Evolutionary conservation across 2,888 invertebrate species (phyloP).

Genomic region (Azorinus chamasolen): DNA sequence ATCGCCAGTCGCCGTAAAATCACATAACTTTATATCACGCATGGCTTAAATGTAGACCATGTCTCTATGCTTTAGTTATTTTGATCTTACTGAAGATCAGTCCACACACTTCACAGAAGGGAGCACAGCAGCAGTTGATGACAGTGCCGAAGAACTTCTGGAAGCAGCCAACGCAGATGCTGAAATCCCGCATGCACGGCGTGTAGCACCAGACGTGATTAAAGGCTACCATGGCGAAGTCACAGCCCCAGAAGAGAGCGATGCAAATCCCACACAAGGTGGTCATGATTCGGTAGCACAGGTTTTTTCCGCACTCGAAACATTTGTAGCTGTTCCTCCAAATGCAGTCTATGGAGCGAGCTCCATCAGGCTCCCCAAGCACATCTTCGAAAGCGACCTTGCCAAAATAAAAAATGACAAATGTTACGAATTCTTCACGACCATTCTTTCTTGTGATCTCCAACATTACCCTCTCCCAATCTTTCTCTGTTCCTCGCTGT

Average conservation of each 20-base stretch:
- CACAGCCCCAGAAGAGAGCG: conserved; percentile 88
- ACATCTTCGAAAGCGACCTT: conserved; percentile 78
- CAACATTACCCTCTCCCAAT: too few relatives aligned
- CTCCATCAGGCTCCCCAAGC: conserved; percentile 76
- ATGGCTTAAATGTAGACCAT: too few relatives aligned
- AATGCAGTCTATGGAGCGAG: conserved; percentile 89
- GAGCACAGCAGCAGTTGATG: conserved; percentile 88
- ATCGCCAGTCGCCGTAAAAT: too few relatives aligned
- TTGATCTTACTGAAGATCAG: conserved; percentile 31
- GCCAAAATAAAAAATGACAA: not conserved
- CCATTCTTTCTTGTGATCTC: too few relatives aligned
- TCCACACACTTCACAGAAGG: conserved; percentile 88
- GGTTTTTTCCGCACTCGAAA: conserved; percentile 90
- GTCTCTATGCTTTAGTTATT: conserved; percentile 1
- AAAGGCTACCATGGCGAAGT: conserved; percentile 88
- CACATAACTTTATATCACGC: too few relatives aligned
- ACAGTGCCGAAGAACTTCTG: conserved; percentile 85
- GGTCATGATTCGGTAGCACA: conserved; percentile 91
- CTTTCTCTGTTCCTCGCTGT: too few relatives aligned
- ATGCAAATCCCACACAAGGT: conserved; percentile 90
- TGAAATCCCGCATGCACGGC: conserved; percentile 90
- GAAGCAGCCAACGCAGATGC: conserved; percentile 87
- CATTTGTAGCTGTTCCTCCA: conserved; percentile 90
- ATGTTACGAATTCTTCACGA: too few relatives aligned
- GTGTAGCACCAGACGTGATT: conserved; percentile 90